Base-by-base conservation (phyloP, 2,888 invertebrate species). In the Tachina lurida region DNA sequence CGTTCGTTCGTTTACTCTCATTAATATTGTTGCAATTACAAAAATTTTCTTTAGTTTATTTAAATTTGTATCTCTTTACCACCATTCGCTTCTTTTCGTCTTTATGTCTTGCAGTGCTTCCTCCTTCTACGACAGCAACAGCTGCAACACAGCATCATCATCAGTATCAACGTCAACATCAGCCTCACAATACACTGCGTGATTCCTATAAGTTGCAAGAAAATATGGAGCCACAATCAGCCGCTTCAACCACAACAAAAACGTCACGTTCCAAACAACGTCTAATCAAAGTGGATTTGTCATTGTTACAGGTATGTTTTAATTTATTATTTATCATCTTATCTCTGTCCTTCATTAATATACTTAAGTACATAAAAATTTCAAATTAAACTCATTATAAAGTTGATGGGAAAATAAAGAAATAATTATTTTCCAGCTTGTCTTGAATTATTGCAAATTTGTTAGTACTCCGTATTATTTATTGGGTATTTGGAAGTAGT, bases 241-340 rank as follows among this genome's bases (percentile, higher is more conserved):
- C 80, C 3, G 58, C 52, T 22, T 60, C 80, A 60, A 52, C 49
- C 45, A 56, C 75, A 93, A 93, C 90, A 79, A 79, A 65, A 71
- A 87, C 91, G 84, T 91, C 92, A 84, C 91, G 91, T 87, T 91
- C 92, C 82, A 90, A 91, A 84, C 93, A 93, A 90, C 94, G 96
- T 90, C 95, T 97, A 90, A 97, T 97, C 93, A 97, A 97, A 94
- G 96, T 97, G 87, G 97, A 97, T 94, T 96, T 96, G 93, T 95
- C 96, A 90, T 94, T 95, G 91, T 94, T 96, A 90, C 94, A 95
- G 94, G 95, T 95, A 90, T 93, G 94, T 90, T 79, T 87, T n/a
- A 22, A 19, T 41, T 56, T 43, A 8, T 49, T 84, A 41, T 70
- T 45, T 52, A n/a, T 17, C 5, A 58, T 8, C 13, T 63, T 56